phyloP scores from a whole-genome alignment of 2,888 invertebrate species.

The Subacronicta megacephala region DNA sequence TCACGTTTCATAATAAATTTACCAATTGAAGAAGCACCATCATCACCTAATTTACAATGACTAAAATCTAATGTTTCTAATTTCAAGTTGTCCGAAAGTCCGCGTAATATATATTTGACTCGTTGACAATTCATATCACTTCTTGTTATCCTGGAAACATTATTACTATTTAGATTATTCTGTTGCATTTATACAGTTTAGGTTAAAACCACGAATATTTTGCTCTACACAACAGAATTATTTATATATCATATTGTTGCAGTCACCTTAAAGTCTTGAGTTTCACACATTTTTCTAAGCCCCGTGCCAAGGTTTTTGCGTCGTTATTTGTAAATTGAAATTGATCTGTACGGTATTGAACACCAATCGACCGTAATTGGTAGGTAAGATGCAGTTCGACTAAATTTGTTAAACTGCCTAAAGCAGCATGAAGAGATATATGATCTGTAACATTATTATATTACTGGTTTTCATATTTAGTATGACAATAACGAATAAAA shows the following conservation, averaged over 20 bases:
- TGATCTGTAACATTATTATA: constrained; percentile 75
- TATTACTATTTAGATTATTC: too few relatives aligned
- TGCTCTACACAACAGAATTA: too few relatives aligned
- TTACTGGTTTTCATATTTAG: too few relatives aligned
- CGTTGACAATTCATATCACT: constrained; percentile 84
- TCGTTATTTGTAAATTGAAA: constrained; percentile 87
- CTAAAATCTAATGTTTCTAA: constrained; percentile 91
- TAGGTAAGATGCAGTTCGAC: constrained; percentile 82
- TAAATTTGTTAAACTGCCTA: constrained; percentile 81
- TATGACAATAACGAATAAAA: too few relatives aligned
- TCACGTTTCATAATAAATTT: constrained; percentile 87
- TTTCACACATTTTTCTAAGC: constrained; percentile 79
- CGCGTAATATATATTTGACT: constrained; percentile 82
- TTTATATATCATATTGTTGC: too few relatives aligned
- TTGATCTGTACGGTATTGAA: constrained; percentile 82
- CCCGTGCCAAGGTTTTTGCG: constrained; percentile 81
- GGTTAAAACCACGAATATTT: too few relatives aligned
- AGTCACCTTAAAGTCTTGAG: constrained; percentile 79
- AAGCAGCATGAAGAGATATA: constrained; percentile 84
- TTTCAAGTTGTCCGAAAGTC: constrained; percentile 75
- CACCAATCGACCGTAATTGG: constrained; percentile 76
- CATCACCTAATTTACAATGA: constrained; percentile 90
- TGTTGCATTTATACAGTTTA: too few relatives aligned
- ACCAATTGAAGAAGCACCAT: constrained; percentile 90
- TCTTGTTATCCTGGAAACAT: constrained; percentile 76